A percentile compares a stretch with the other conserved stretches of the same genome.
Evolutionary conservation across 2,888 invertebrate species (phyloP).

Genomic region (Caenorhabditis japonica): DNA sequence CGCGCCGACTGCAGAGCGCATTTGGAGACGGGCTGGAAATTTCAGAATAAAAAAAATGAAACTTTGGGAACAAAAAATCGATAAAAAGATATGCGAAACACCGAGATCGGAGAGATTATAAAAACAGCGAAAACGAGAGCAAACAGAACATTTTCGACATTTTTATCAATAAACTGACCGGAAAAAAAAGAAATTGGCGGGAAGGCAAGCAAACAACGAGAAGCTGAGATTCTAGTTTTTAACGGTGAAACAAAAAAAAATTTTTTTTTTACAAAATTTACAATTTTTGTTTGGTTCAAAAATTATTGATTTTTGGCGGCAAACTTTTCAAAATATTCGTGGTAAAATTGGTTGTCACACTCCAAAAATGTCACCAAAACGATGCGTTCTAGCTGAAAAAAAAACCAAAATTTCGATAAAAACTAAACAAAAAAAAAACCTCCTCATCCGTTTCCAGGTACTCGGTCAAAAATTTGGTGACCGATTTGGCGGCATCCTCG

Average conservation of each 20-base stretch:
- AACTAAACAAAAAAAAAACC: constrained; percentile 1
- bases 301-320: constrained; percentile 1
- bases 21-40: too few relatives aligned
- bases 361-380: constrained; percentile 55
- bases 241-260: too few relatives aligned
- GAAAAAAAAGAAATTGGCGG: too few relatives aligned
- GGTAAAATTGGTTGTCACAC: constrained; percentile 48
- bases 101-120: constrained; percentile 12
- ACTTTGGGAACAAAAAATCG: background rate
- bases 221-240: too few relatives aligned
- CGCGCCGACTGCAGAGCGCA: background rate
- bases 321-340: constrained; percentile 39
- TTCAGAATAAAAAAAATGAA: background rate
- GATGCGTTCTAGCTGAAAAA: constrained; percentile 57
- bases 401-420: background rate
- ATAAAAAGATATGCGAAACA: background rate
- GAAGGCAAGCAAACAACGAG: too few relatives aligned
- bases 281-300: too few relatives aligned
- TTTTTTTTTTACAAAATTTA: too few relatives aligned
- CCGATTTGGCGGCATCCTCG: constrained; percentile 82
- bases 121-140: background rate
- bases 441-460: constrained; percentile 33
- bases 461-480: constrained; percentile 47
- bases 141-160: too few relatives aligned
- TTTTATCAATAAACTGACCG: too few relatives aligned